Base-by-base conservation (phyloP, 2,888 invertebrate species). In the Heteromurus nitidus region DNA sequence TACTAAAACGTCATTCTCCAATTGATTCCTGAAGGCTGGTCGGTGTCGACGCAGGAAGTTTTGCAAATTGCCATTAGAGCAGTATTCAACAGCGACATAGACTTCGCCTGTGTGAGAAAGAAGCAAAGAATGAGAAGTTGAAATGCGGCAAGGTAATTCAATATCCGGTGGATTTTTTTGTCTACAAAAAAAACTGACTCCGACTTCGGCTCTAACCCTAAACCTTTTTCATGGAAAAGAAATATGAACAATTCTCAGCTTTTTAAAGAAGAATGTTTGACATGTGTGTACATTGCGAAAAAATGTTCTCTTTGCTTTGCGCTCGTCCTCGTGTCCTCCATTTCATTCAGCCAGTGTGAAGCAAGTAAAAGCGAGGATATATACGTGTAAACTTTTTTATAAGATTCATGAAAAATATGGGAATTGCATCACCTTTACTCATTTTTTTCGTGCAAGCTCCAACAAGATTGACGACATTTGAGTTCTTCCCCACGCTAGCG, bases 371-470 rank as follows among this genome's bases (percentile, higher is more conserved):
- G n/a, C n/a, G n/a, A n/a, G n/a, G n/a, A n/a, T n/a, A n/a, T n/a
- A n/a, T n/a, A n/a, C n/a, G n/a, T n/a, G n/a, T n/a, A n/a, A n/a
- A n/a, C n/a, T n/a, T n/a, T n/a, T n/a, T n/a, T n/a, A n/a, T n/a
- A n/a, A n/a, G n/a, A n/a, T n/a, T n/a, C n/a, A n/a, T n/a, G n/a
- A n/a, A n/a, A n/a, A n/a, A n/a, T n/a, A n/a, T n/a, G n/a, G n/a
- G n/a, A n/a, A n/a, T n/a, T n/a, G n/a, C n/a, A 18, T 47, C 22
- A 84, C 84, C 84, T 74, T 82, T 84, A 2, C 70, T 42, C 80
- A 84, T 84, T 58, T 70, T 75, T 50, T 80, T 82, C 11, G 84
- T 84, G 36, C 82, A 84, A 26, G 84, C 84, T 18, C 80, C 84
- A n/a, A 84, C 47, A 18, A 84, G 80, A 47, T 82, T 84, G 28